Evolutionary conservation across 2,797 vertebrate genomes (phyloP).

Genomic region (Thamnophis elegans): DNA sequence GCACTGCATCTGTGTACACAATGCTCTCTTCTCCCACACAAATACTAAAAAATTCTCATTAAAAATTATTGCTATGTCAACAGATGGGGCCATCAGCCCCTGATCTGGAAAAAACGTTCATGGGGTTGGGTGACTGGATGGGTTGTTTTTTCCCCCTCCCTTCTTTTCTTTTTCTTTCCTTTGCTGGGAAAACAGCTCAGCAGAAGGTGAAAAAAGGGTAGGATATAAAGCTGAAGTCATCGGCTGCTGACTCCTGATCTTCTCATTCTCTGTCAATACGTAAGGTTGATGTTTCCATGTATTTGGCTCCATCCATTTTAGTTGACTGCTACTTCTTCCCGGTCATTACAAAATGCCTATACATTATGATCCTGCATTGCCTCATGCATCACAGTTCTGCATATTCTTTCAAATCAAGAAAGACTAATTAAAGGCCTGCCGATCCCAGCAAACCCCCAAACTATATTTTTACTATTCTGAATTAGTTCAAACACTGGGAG

Average conservation of each 20-base stretch:
- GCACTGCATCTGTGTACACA: slow-evolving; percentile 87
- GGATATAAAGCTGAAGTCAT: slow-evolving; percentile 59
- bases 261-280: slow-evolving; percentile 60
- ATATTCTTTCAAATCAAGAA: background rate
- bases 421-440: background rate
- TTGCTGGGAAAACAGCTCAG: slow-evolving; percentile 48
- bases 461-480: background rate
- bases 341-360: background rate
- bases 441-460: background rate
- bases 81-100: slow-evolving; percentile 73
- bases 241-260: slow-evolving; percentile 57
- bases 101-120: slow-evolving; percentile 77
- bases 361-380: background rate
- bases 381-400: background rate
- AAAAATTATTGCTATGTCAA: slow-evolving; percentile 85
- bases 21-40: slow-evolving; percentile 80
- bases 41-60: slow-evolving; percentile 82
- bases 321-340: slow-evolving; percentile 45
- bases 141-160: background rate
- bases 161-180: slow-evolving; percentile 42
- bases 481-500: background rate
- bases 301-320: slow-evolving; percentile 64
- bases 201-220: slow-evolving; percentile 33
- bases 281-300: slow-evolving; percentile 61
- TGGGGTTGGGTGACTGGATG: slow-evolving; percentile 29